Evolutionary conservation across 2,888 invertebrate species (phyloP).

Genomic region (Steinernema carpocapsae): DNA sequence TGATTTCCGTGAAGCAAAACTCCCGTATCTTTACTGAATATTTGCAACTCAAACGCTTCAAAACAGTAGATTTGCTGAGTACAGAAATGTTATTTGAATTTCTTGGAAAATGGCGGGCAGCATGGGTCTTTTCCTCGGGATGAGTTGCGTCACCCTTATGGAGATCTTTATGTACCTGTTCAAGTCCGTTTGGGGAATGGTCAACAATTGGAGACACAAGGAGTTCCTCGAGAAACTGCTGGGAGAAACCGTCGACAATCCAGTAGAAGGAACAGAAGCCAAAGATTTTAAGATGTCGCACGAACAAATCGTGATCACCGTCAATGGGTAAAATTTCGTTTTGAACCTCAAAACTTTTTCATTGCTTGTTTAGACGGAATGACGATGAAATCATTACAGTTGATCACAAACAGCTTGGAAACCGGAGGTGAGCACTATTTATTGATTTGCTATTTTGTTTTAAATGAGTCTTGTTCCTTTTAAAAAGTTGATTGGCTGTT

Average conservation of each 20-base stretch:
- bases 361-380: not conserved
- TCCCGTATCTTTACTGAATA: not conserved
- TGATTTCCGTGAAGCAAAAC: slow-evolving; percentile 8
- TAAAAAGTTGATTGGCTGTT: too few relatives aligned
- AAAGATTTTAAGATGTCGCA: slow-evolving; percentile 6
- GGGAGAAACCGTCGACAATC: slow-evolving; percentile 12
- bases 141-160: slow-evolving; percentile 57
- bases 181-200: slow-evolving; percentile 39
- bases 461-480: too few relatives aligned
- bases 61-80: slow-evolving; percentile 54
- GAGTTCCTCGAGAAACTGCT: slow-evolving; percentile 27
- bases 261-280: not conserved
- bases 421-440: slow-evolving; percentile 6
- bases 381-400: slow-evolving; percentile 12
- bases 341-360: not conserved
- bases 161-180: slow-evolving; percentile 55
- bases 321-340: not conserved
- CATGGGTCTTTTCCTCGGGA: slow-evolving; percentile 60
- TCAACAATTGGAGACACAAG: slow-evolving; percentile 27
- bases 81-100: slow-evolving; percentile 6
- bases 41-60: slow-evolving; percentile 40
- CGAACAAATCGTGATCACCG: slow-evolving; percentile 17
- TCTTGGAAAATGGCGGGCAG: slow-evolving; percentile 47
- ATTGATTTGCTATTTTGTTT: not conserved
- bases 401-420: slow-evolving; percentile 6